Percentiles rank a stretch among this genome's conserved stretches.
These are phyloP conservation scores for Empis stercorea DNA, from an alignment of 2,888 invertebrate species.

Conservation along the genomic window DNA sequence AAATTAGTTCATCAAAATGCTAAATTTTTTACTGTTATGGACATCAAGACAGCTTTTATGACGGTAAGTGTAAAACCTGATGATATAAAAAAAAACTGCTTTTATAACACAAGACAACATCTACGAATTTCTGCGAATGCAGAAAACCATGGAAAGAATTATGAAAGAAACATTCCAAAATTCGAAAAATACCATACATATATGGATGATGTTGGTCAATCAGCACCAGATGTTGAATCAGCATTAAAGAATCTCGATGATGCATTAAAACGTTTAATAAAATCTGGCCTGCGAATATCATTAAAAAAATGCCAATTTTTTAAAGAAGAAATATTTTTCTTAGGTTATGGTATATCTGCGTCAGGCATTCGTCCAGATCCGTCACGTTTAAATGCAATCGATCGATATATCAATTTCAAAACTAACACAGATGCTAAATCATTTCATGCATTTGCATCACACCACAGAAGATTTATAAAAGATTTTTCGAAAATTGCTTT, in stretches of 20 bases:
- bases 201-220: slow-evolving; percentile 2
- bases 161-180: background rate
- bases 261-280: background rate
- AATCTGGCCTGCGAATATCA: background rate
- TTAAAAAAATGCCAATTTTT: slow-evolving; percentile 3
- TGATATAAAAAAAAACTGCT: slow-evolving; percentile 4
- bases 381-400: background rate
- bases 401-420: background rate
- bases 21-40: slow-evolving; percentile 3
- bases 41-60: slow-evolving; percentile 5
- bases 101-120: slow-evolving; percentile 4
- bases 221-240: background rate
- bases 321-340: slow-evolving; percentile 4
- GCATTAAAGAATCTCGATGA: background rate
- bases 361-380: background rate
- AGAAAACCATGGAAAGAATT: background rate
- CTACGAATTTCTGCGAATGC: slow-evolving; percentile 3
- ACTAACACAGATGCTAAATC: slow-evolving; percentile 1
- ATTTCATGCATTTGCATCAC: slow-evolving; percentile 3
- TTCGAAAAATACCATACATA: background rate
- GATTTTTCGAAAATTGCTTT: slow-evolving; percentile 1
- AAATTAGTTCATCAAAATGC: background rate
- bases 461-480: slow-evolving; percentile 2
- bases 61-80: background rate
- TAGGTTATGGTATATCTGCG: slow-evolving; percentile 4